Base-by-base conservation (phyloP, 2,113 vertebrate species). In the Gracilinanus agilis region DNA sequence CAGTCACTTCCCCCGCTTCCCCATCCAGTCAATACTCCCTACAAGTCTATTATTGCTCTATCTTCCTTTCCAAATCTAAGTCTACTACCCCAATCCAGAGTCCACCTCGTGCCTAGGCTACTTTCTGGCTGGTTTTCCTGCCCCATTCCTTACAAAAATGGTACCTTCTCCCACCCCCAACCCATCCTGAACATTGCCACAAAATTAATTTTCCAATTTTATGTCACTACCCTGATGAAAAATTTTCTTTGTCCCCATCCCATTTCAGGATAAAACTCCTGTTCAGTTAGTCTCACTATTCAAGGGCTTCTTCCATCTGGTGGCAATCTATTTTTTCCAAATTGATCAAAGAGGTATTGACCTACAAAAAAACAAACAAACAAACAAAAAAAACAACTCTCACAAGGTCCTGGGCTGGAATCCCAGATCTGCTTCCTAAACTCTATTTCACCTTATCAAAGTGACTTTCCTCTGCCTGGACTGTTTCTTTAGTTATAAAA, bases 401-500 rank as follows among this genome's bases (percentile, higher is more conserved):
- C 49, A 49, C n/a, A n/a, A 89, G 25, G 29, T 3, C 53, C 55
- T 40, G 29, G 54, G 88, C 54, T 6, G 49, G 40, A 44, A 89
- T 55, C 54, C 55, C 0, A 25, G 44, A 21, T 90, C 90, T 89
- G 90, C 75, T 44, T 24, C 24, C n/a, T 8, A 55, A 7, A 90
- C 19, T 55, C 19, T 4, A 3, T 3, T 29, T 12, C 8, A 44
- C 27, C 44, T 88, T 24, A 34, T 16, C 53, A 54, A 90, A 88
- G 56, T 67, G 40, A 58, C 55, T 88, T n/a, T 44, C 25, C 56
- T 61, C 56, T 61, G 56, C 9, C 27, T 67, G 58, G 27, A 53
- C 40, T 95, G 44, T n/a, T 55, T 94, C 90, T 58, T 90, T 90
- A n/a, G 34, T 34, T 92, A 29, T 10, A 49, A 96, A 94, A 54